A percentile compares a stretch with the other conserved stretches of the same genome.
phyloP scores from a whole-genome alignment of 2,888 invertebrate genomes.

The Galeopsomyia nigrocyanea region DNA sequence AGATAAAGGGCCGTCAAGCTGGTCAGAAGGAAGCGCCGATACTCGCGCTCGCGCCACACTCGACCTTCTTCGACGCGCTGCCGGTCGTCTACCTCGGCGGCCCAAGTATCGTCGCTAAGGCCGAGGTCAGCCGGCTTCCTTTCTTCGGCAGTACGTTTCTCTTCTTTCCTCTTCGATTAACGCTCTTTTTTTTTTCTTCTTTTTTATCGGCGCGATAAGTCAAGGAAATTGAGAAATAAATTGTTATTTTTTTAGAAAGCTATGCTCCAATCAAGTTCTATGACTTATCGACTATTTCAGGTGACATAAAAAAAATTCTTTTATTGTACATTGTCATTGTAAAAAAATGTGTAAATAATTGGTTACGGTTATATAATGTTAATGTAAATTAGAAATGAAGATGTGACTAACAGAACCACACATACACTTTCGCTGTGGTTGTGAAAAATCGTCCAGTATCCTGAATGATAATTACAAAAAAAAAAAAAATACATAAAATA shows the following conservation, averaged over 20 bases:
- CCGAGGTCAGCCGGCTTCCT: slow-evolving; percentile 85
- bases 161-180: slow-evolving; percentile 20
- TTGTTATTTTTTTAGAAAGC: too few relatives aligned
- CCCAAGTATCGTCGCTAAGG: slow-evolving; percentile 91
- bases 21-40: slow-evolving; percentile 83
- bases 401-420: not conserved
- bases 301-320: too few relatives aligned
- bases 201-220: not conserved
- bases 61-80: slow-evolving; percentile 90
- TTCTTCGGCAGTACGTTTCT: slow-evolving; percentile 89
- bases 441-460: not conserved
- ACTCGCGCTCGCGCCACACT: slow-evolving; percentile 90
- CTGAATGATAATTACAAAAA: too few relatives aligned
- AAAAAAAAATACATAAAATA: not conserved
- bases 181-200: slow-evolving; percentile 16
- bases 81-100: slow-evolving; percentile 86
- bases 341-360: too few relatives aligned
- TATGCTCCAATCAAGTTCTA: too few relatives aligned
- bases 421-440: too few relatives aligned
- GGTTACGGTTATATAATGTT: too few relatives aligned
- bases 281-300: too few relatives aligned
- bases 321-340: too few relatives aligned
- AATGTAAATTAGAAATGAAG: too few relatives aligned
- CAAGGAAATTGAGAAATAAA: too few relatives aligned
- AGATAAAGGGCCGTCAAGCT: slow-evolving; percentile 79